A percentile compares a stretch with the other conserved stretches of the same genome.
These are phyloP conservation scores for Numenius phaeopus DNA, from an alignment of 2,797 vertebrate genomes.

Conservation along the genomic window DNA sequence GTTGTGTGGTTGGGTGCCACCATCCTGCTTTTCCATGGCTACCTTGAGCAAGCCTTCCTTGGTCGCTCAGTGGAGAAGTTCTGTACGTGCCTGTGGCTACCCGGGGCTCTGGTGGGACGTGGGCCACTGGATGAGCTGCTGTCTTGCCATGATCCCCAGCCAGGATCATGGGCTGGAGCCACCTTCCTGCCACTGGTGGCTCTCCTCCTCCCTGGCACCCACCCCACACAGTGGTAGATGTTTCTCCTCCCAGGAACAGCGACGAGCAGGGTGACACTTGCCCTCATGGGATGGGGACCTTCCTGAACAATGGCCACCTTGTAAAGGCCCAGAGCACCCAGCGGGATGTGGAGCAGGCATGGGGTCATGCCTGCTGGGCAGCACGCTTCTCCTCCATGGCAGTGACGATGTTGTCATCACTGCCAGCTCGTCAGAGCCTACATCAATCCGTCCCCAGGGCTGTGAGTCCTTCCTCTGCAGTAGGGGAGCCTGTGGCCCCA, in stretches of 20 bases:
- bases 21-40: background rate
- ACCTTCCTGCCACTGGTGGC: background rate
- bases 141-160: background rate
- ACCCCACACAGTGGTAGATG: background rate
- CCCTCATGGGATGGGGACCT: rapidly evolving
- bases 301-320: background rate
- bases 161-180: background rate
- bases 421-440: rapidly evolving
- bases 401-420: rapidly evolving
- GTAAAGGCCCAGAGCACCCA: background rate
- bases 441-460: rapidly evolving
- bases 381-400: background rate
- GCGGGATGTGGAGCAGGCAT: rapidly evolving
- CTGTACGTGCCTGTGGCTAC: background rate
- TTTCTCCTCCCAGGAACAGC: background rate
- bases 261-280: background rate
- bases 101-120: background rate
- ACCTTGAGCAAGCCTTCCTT: background rate
- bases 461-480: background rate
- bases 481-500: rapidly evolving
- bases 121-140: background rate
- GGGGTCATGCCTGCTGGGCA: background rate
- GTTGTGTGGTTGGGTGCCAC: background rate
- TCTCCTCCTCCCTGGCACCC: background rate
- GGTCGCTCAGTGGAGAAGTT: background rate